Evolutionary conservation across 2,113 vertebrate species (phyloP).

Genomic region (Grammomys surdaster): DNA sequence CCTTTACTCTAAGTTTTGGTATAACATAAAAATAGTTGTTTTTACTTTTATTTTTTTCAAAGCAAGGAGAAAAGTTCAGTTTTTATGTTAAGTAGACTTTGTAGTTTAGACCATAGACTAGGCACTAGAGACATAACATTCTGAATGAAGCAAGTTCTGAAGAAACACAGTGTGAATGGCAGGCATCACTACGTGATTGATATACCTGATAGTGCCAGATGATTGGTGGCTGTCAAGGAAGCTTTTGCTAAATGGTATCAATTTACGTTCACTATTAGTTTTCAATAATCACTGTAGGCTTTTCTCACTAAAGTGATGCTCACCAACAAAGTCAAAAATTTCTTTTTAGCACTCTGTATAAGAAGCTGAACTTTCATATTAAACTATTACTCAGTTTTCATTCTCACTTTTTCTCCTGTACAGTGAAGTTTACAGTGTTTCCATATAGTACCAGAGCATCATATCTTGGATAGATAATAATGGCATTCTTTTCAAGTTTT

Average conservation of each 20-base stretch:
- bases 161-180: constrained; percentile 24
- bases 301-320: background rate
- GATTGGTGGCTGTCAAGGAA: background rate
- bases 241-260: background rate
- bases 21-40: background rate
- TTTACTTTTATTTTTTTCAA: background rate
- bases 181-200: background rate
- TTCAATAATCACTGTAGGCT: background rate
- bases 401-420: background rate
- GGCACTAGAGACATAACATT: background rate
- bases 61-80: background rate
- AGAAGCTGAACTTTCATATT: background rate
- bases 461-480: background rate
- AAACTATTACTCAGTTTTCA: background rate
- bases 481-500: background rate
- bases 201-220: too few relatives aligned
- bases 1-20: constrained; percentile 17
- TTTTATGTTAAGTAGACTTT: background rate
- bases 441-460: background rate
- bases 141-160: background rate
- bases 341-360: background rate
- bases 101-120: background rate
- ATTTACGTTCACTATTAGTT: background rate
- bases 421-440: background rate
- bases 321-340: background rate